Base-by-base conservation (phyloP, 2,888 invertebrate genomes). In the Megalurothrips usitatus region DNA sequence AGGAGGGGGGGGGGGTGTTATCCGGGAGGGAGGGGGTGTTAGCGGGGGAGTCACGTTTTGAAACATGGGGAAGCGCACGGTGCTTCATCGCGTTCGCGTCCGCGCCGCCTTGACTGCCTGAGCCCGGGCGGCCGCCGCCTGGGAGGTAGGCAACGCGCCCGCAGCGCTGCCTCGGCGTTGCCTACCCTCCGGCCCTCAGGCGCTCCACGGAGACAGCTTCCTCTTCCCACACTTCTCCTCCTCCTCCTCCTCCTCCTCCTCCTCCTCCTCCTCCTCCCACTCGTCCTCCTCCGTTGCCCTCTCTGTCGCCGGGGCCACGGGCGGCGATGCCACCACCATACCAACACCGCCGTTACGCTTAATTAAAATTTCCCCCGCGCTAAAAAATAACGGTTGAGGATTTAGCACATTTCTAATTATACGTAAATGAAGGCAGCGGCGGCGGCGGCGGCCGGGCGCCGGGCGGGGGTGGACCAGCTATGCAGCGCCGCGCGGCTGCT, bases 401-500 rank as follows among this genome's bases (percentile, higher is more conserved):
- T 75, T 75, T 75, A 75, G 68, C 68, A 75, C 68, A 75, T 75
- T 75, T 75, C 68, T 75, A 75, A 75, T 75, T 75, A 75, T 75
- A 75, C 68, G 68, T 26, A 75, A 75, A 75, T 75, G 68, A 75
- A 26, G 68, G 23, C 23, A 26, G 68, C 68, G 68, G 68, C 23
- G 58, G 58, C 58, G 14, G 58, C 17, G 58, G 58, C 58, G 58
- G 14, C 58, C 17, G 14, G 58, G 58, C n/a, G 58, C 12, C 11
- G 58, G 17, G 14, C 14, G 6, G 52, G 19, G 14, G 52, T 19
- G 14, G n/a, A 12, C 52, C 52, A 52, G 52, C 52, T 52, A 43
- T 43, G 34, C 52, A 49, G 49, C 49, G 49, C n/a, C n/a, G n/a
- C n/a, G n/a, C n/a, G n/a, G 34, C 34, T 43, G 34, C 34, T 43